These are phyloP conservation scores for Dinocampus coccinellae DNA, from an alignment of 2,888 invertebrate species.

Conservation along the genomic window DNA sequence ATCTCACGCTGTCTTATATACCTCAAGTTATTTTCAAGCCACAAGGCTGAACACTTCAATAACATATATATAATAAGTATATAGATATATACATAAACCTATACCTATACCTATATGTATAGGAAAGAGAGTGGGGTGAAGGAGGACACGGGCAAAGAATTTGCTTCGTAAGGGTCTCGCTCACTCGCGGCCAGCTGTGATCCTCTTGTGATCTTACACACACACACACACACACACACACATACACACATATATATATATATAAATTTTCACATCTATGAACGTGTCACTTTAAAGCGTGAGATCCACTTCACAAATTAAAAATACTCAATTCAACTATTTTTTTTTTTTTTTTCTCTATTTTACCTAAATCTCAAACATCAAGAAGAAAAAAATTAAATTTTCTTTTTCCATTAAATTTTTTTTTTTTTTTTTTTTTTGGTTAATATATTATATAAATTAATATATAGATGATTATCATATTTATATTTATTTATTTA, in stretches of 20 bases:
- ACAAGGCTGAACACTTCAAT: too few relatives aligned
- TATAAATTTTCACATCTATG: too few relatives aligned
- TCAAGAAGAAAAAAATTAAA: slow-evolving; percentile 1
- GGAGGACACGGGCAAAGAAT: too few relatives aligned
- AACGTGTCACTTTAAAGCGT: slow-evolving; percentile 30
- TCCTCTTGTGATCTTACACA: slow-evolving; percentile 33
- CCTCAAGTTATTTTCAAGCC: slow-evolving; percentile 37
- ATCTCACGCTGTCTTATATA: background rate
- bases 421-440: background rate
- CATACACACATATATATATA: slow-evolving; percentile 21
- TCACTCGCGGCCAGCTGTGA: slow-evolving; percentile 46
- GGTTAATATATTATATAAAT: background rate
- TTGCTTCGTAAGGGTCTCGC: slow-evolving; percentile 58
- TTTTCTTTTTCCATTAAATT: background rate
- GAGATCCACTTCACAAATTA: slow-evolving; percentile 27
- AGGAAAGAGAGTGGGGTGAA: slow-evolving; percentile 42
- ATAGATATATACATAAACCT: too few relatives aligned
- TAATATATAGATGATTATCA: background rate
- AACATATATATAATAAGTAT: too few relatives aligned
- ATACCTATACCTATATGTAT: too few relatives aligned
- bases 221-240: slow-evolving; percentile 22
- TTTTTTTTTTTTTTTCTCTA: background rate
- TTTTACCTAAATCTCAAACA: background rate
- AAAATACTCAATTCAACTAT: background rate
- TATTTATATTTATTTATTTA: background rate